Evolutionary conservation across 2,797 vertebrate genomes (phyloP), one percentile per base, ranked within the genome.

Genomic region (Aulostomus chinensis): DNA sequence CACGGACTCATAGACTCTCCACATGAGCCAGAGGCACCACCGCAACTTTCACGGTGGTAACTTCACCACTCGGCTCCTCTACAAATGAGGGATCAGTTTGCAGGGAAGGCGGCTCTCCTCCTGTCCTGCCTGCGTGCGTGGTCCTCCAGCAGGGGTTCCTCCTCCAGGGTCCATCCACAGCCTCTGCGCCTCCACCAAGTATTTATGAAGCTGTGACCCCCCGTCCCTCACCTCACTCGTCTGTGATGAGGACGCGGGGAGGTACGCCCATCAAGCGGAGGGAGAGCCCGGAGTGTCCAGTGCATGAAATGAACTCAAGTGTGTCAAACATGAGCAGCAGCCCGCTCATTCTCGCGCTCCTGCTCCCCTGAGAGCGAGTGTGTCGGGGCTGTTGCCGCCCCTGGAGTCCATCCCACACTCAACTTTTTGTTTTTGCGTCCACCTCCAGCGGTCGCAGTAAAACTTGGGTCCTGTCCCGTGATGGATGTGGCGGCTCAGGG

Each of bases 401-500:
- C 78, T 51, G 46, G 75, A 93, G 90, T 93, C 91, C 93, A 94
- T 91, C 92, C 93, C 93, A 92, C 89, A 85, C 89, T 89, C 66
- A 59, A 63, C 90, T 68, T 68, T 90, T 85, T 83, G 88, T 90
- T 91, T 91, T 89, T 93, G 91, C 93, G 92, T 94, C 93, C 92
- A 94, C 94, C 94, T 96, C 93, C 91, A 94, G 94, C 91, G 94
- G 93, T 88, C 89, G 93, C 92, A 94, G 57, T 83, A 86, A 92
- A 93, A 92, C 91, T 92, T 92, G 89, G 92, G 71, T 80, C 33
- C 90, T 84, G 93, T 93, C 91, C 91, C 92, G 92, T 93, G 94
- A 93, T 94, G 93, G 94, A 94, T 94, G 94, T 93, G 93, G 93
- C 90, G 91, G 91, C 91, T 91, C 92, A 80, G 90, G 91, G 91